Percentiles rank a stretch among this genome's conserved stretches.
Evolutionary conservation across 1,140 invertebrate genomes (phyloP).

Genomic region (Agrypnia vestita): DNA sequence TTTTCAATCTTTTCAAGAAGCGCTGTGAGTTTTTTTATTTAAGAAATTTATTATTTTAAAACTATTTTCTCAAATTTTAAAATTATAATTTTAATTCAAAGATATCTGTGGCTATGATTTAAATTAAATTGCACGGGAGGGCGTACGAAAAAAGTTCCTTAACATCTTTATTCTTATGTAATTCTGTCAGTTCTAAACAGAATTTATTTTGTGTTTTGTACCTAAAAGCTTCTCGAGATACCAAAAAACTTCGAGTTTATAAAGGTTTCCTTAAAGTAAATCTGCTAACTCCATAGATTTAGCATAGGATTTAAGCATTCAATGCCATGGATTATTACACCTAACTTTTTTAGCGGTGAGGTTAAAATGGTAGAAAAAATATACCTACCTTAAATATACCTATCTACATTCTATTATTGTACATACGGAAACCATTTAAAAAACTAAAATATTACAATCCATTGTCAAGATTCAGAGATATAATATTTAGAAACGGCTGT

Average conservation of each 20-base stretch:
- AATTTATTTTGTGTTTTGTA: slow-evolving; percentile 36
- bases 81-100: no score
- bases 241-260: slow-evolving; percentile 1
- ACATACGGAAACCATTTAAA: no score
- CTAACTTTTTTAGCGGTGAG: slow-evolving; percentile 3
- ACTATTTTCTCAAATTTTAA: no score
- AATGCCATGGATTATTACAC: slow-evolving; percentile 17
- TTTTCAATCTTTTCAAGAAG: no score
- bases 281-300: slow-evolving; percentile 15
- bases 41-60: no score
- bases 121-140: background rate
- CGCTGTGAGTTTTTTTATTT: no score
- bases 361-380: background rate
- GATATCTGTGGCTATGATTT: background rate
- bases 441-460: no score
- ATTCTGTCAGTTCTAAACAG: background rate
- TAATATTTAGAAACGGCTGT: no score
- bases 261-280: slow-evolving; percentile 21
- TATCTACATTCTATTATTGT: no score
- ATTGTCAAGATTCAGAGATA: no score
- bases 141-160: slow-evolving; percentile 2
- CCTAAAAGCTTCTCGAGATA: background rate
- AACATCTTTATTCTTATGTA: background rate
- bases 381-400: no score
- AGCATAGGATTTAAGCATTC: slow-evolving; percentile 8